A percentile compares a stretch with the other conserved stretches of the same genome.
Evolutionary conservation across 2,113 vertebrate genomes (phyloP).

Genomic region (Hiodon tergisus): DNA sequence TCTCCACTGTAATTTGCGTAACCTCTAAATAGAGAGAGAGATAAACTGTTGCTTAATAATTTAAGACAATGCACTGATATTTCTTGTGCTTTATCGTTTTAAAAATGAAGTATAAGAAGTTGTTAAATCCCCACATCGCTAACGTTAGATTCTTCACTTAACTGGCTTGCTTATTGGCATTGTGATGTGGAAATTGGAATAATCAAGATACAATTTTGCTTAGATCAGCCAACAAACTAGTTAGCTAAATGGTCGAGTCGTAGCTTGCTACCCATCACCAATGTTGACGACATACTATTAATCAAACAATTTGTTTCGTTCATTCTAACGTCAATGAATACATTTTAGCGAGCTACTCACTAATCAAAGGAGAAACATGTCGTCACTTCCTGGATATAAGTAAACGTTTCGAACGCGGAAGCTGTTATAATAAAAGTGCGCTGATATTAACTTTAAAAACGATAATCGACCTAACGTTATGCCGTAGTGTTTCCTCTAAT

Average conservation of each 20-base stretch:
- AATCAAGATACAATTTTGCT: not conserved
- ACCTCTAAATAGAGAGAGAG: not conserved
- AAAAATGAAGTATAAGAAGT: not conserved
- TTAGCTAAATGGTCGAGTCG: not conserved
- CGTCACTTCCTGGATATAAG: constrained; percentile 21
- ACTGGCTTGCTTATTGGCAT: not conserved
- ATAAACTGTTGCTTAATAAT: not conserved
- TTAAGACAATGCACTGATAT: not conserved
- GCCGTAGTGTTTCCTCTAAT: no score
- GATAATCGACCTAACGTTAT: no score
- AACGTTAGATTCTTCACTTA: no score
- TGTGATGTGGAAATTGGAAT: not conserved
- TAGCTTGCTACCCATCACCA: not conserved
- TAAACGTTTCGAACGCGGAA: constrained; percentile 12
- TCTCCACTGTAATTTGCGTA: not conserved
- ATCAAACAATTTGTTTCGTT: not conserved
- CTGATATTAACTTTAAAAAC: no score
- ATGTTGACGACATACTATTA: no score
- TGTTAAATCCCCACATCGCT: no score
- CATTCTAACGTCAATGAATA: not conserved
- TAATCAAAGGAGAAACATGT: not conserved
- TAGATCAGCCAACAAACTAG: not conserved
- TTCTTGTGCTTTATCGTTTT: not conserved
- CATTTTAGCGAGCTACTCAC: constrained; percentile 6
- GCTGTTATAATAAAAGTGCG: not conserved